phyloP scores from a whole-genome alignment of 1,140 invertebrate species.

The Calliopsis andreniformis region DNA sequence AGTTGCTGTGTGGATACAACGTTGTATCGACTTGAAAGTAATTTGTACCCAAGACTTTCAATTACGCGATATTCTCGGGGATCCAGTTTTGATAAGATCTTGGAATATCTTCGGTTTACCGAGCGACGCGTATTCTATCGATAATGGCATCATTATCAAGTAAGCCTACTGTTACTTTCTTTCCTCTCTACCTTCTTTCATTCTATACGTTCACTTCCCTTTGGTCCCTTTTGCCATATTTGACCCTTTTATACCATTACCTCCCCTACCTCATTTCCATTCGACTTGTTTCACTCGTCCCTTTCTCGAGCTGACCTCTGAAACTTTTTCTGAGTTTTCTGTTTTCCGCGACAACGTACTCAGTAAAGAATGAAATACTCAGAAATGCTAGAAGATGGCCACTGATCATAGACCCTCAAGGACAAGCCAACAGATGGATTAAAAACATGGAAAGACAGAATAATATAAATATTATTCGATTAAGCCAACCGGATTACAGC shows the following conservation, averaged over 20 bases:
- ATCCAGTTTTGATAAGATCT: conserved; percentile 92
- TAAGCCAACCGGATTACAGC: conserved; percentile 91
- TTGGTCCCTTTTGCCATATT: too few relatives aligned
- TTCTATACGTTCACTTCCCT: too few relatives aligned
- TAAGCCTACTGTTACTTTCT: conserved; percentile 50
- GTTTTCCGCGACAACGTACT: too few relatives aligned
- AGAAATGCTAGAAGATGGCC: conserved; percentile 93
- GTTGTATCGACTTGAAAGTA: conserved; percentile 86
- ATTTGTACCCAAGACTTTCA: conserved; percentile 89
- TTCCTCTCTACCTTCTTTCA: too few relatives aligned
- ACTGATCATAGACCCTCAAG: conserved; percentile 97
- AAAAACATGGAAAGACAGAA: conserved; percentile 96
- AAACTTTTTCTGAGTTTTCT: too few relatives aligned
- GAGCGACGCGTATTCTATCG: conserved; percentile 93
- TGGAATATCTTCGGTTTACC: conserved; percentile 97
- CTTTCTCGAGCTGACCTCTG: too few relatives aligned
- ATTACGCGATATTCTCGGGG: conserved; percentile 89
- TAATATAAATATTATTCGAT: conserved; percentile 91
- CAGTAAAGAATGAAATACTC: too few relatives aligned
- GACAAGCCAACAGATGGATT: conserved; percentile 96
- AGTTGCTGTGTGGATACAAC: conserved; percentile 88
- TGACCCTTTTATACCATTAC: too few relatives aligned
- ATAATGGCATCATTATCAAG: conserved; percentile 94
- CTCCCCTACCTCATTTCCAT: too few relatives aligned
- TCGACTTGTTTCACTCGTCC: too few relatives aligned